Percentiles rank a stretch among this genome's conserved stretches.
phyloP scores from a whole-genome alignment of 1,140 invertebrate genomes.

The Heliconius hermathena region DNA sequence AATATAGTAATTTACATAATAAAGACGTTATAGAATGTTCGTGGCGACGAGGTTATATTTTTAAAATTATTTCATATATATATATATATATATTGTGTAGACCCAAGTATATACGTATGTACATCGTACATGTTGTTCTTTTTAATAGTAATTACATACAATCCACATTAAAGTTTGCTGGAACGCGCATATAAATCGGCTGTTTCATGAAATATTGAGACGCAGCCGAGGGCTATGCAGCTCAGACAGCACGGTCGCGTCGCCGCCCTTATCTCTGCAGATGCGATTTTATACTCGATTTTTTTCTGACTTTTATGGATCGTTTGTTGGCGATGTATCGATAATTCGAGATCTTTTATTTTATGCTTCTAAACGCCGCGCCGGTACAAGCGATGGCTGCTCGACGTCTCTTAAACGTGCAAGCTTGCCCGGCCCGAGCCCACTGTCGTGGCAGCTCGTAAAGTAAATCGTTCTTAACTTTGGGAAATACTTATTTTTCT shows the following conservation, averaged over 20 bases:
- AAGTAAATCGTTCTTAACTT: conserved; percentile 45
- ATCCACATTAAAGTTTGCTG: conserved; percentile 71
- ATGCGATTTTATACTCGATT: conserved; percentile 77
- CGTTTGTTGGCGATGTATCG: conserved; percentile 71
- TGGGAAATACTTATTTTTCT: conserved; percentile 39
- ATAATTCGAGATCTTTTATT: conserved; percentile 75
- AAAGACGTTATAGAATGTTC: conserved; percentile 20
- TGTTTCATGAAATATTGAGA: conserved; percentile 78
- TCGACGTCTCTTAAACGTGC: conserved; percentile 33
- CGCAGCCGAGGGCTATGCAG: conserved; percentile 72
- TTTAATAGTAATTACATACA: conserved; percentile 72
- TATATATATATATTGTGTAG: conserved; percentile 5
- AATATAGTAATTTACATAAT: conserved; percentile 19
- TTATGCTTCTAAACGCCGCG: conserved; percentile 57
- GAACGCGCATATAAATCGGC: conserved; percentile 75
- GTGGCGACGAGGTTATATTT: conserved; percentile 8
- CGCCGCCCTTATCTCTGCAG: conserved; percentile 73
- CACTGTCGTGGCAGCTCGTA: conserved; percentile 38
- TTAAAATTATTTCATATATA: conserved; percentile 7
- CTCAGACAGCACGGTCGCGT: conserved; percentile 58
- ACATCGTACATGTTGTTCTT: conserved; percentile 43
- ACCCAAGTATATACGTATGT: not conserved
- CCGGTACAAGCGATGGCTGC: conserved; percentile 30
- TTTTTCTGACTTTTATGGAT: conserved; percentile 78
- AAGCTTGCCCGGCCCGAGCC: conserved; percentile 32